Evolutionary conservation across 2,113 vertebrate species (phyloP).

Genomic region (Deroptyus accipitrinus): DNA sequence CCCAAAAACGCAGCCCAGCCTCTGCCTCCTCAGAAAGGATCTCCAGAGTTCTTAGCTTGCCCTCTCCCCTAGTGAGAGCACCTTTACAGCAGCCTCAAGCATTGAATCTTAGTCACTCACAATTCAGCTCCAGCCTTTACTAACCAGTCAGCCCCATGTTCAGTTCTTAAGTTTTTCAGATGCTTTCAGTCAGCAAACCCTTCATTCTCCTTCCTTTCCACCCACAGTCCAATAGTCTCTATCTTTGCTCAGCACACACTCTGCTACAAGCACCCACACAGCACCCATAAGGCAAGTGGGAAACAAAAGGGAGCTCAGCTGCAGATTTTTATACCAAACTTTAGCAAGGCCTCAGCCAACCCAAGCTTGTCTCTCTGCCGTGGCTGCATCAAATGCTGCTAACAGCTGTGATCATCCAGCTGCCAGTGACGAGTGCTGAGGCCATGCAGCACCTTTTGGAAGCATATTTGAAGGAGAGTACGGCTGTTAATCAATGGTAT

Average conservation of each 20-base stretch:
- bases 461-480: neutral
- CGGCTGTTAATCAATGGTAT: neutral
- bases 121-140: neutral
- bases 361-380: neutral
- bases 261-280: neutral
- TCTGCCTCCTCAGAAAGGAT: neutral
- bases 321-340: neutral
- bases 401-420: neutral
- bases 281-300: neutral
- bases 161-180: neutral
- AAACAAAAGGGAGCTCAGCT: neutral
- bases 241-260: neutral
- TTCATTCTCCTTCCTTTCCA: neutral
- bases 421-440: neutral
- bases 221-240: neutral
- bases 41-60: neutral
- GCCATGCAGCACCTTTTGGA: neutral
- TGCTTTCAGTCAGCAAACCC: neutral
- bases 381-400: neutral
- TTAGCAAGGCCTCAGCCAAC: neutral
- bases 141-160: accelerated
- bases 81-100: neutral
- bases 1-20: neutral
- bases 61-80: neutral
- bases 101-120: neutral